These are phyloP conservation scores for Drosophila infuscata DNA, from an alignment of 2,888 invertebrate genomes.

Conservation along the genomic window DNA sequence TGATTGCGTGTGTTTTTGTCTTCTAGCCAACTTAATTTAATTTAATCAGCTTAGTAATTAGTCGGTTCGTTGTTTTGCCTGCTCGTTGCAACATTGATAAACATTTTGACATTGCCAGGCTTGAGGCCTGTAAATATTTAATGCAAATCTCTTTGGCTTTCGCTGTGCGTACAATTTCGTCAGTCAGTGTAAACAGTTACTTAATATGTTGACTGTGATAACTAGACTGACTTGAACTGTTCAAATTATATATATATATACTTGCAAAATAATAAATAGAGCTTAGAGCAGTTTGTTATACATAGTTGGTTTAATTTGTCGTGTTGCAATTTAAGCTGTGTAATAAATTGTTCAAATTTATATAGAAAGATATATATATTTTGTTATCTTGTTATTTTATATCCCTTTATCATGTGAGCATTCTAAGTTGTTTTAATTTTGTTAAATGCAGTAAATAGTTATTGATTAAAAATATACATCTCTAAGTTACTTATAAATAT, in stretches of 20 bases:
- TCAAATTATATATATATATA: not conserved
- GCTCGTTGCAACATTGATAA: conserved; percentile 16
- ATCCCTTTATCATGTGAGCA: not conserved
- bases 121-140: conserved; percentile 25
- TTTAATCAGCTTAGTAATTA: conserved; percentile 58
- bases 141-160: conserved; percentile 24
- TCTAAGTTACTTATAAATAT: not conserved
- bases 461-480: not conserved
- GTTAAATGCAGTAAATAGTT: not conserved
- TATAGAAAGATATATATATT: too few species aligned
- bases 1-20: conserved; percentile 8
- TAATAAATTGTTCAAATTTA: not conserved
- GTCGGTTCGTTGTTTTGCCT: conserved; percentile 17
- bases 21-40: conserved; percentile 42
- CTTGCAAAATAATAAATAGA: not conserved
- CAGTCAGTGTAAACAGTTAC: not conserved
- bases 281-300: not conserved
- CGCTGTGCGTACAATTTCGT: not conserved
- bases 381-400: not conserved
- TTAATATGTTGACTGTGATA: not conserved
- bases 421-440: not conserved
- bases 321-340: not conserved
- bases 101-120: conserved; percentile 15
- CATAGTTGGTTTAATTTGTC: not conserved
- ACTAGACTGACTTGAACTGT: not conserved